Evolutionary conservation across 2,888 invertebrate genomes (phyloP).

Genomic region (Ischnura elegans): DNA sequence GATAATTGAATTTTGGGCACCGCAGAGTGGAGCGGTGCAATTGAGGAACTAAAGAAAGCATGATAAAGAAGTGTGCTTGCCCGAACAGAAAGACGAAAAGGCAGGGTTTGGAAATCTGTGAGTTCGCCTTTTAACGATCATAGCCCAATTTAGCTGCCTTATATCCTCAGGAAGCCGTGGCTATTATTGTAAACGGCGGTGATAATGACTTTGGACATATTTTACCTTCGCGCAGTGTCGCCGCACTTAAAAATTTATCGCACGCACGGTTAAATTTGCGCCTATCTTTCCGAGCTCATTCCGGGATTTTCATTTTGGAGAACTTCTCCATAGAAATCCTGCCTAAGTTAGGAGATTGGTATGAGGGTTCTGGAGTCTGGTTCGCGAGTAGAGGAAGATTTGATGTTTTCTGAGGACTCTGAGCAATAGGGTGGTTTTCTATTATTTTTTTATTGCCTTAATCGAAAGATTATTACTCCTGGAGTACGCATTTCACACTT

Average conservation of each 20-base stretch:
- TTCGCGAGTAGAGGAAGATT: background rate
- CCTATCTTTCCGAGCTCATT: background rate
- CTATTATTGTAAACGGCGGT: constrained; percentile 17
- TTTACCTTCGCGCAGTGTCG: background rate
- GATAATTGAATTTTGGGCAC: too few relatives aligned
- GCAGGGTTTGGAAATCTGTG: background rate
- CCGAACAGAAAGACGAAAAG: background rate
- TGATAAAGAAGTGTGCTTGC: background rate
- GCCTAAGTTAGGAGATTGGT: background rate
- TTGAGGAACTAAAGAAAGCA: too few relatives aligned
- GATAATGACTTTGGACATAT: background rate
- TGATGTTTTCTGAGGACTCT: background rate
- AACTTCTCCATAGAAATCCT: background rate
- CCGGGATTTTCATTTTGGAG: background rate
- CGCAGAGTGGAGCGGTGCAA: too few relatives aligned
- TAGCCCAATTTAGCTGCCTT: constrained; percentile 15
- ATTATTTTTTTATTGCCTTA: too few relatives aligned
- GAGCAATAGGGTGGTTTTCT: too few relatives aligned
- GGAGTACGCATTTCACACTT: too few relatives aligned
- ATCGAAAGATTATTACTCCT: too few relatives aligned
- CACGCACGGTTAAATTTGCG: background rate
- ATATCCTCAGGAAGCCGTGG: background rate
- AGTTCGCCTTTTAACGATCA: background rate
- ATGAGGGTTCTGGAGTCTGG: background rate
- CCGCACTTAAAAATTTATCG: constrained; percentile 15